These are phyloP conservation scores for Aelia acuminata DNA, from an alignment of 2,888 invertebrate genomes.

Conservation along the genomic window DNA sequence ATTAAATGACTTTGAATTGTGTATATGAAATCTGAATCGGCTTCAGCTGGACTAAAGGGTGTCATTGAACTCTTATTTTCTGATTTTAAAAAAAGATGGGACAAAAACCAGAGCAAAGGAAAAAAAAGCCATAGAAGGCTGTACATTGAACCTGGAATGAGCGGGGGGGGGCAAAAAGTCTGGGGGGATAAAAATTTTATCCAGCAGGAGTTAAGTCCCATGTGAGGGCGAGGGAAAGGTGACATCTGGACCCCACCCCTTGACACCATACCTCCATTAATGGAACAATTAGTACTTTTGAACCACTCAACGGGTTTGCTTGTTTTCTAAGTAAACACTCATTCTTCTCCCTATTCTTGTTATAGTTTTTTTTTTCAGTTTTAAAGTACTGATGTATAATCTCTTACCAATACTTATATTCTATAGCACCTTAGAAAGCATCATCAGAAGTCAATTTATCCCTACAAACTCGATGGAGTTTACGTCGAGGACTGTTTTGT, in stretches of 20 bases:
- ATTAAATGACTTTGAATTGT: too few species aligned
- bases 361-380: background rate
- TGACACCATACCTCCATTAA: slow-evolving; percentile 52
- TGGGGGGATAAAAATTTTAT: background rate
- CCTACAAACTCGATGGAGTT: too few species aligned
- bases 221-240: slow-evolving; percentile 15
- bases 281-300: slow-evolving; percentile 53
- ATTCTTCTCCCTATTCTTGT: background rate
- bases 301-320: slow-evolving; percentile 48
- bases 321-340: slow-evolving; percentile 48
- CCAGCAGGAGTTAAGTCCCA: slow-evolving; percentile 12
- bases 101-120: background rate
- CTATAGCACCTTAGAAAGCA: background rate
- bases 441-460: background rate
- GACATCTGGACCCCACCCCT: slow-evolving; percentile 37
- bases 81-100: background rate
- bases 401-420: background rate
- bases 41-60: background rate
- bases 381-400: background rate
- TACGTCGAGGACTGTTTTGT: too few species aligned
- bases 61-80: background rate
- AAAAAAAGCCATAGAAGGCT: background rate
- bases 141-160: background rate
- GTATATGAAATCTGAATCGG: background rate
- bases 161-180: background rate